Evolutionary conservation across 2,888 invertebrate species (phyloP), one percentile per base, ranked within the genome.

Genomic region (Tridacna crocea): DNA sequence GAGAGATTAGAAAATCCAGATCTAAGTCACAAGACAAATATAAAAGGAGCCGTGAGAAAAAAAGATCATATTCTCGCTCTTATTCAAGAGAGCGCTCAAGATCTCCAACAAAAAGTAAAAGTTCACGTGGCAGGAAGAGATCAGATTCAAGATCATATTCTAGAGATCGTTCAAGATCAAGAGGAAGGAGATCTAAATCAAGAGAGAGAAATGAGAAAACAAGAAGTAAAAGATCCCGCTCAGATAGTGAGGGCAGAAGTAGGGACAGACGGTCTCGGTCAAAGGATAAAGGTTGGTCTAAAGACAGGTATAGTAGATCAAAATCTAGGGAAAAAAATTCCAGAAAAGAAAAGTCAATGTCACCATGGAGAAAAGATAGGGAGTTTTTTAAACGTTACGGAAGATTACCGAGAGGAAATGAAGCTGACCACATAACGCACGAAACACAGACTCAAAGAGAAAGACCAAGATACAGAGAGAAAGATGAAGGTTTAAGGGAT

Each of bases 361-460:
- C 85, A 15, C 84, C 84, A 46, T 81, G 81, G 84, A 81, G 84
- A 60, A 84, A 77, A 75, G 84, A 84, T 60, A 46, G 81, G 47
- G 83, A 85, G 68, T 79, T 78, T 60, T 82, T 66, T 27, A 82
- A 80, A 60, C 36, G 77, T 11, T 78, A 80, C 78, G 82, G 82
- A 48, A 80, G 81, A 70, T 61, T 84, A 47, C 81, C 84, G 10
- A 61, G 77, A 27, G 63, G 75, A 46, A 75, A 77, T 46, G 80
- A 85, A 72, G 82, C 82, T 27, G 82, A 85, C 76, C 51, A 66
- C 61, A 81, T 79, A 17, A 75, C 27, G 11, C 24, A 70, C 60
- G 82, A 82, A 70, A n/a, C 55, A 66, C 51, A n/a, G 65, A 74
- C 0, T 55, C 22, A 15, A 24, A 51, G 58, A 55, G 78, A 80